Percentiles rank a stretch among this genome's conserved stretches.
phyloP scores from a whole-genome alignment of 2,113 vertebrate genomes.

The Glaucidium brasilianum region DNA sequence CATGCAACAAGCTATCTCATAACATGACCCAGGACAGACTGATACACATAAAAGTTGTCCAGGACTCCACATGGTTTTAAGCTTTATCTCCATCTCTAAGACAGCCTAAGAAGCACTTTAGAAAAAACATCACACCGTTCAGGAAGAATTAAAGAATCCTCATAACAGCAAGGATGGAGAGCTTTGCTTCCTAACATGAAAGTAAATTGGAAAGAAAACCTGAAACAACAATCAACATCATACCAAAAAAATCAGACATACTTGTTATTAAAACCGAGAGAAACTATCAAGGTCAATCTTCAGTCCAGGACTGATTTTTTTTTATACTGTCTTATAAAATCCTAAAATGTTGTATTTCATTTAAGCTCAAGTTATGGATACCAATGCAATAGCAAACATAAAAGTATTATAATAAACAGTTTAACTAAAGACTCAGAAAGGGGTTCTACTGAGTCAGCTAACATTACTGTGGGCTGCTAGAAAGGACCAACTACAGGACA shows the following conservation, averaged over 20 bases:
- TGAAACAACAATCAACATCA: not conserved
- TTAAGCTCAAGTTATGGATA: not conserved
- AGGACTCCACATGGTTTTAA: not conserved
- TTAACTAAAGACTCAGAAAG: not conserved
- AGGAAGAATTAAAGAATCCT: not conserved
- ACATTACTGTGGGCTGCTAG: not conserved
- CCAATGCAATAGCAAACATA: not conserved
- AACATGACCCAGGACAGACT: not conserved
- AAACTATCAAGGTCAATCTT: not conserved
- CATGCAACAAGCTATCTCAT: not conserved
- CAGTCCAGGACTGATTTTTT: not conserved
- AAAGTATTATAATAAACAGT: not conserved
- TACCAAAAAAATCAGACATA: not conserved
- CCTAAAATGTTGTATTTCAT: not conserved
- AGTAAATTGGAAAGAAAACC: not conserved
- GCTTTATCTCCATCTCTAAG: not conserved
- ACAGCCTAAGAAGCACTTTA: not conserved
- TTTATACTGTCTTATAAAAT: not conserved
- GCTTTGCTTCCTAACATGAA: not conserved
- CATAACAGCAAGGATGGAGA: not conserved
- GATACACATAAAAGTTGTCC: not conserved
- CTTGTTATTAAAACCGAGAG: not conserved
- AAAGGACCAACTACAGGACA: not conserved
- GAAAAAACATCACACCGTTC: not conserved
- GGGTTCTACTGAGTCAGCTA: not conserved